phyloP scores from a whole-genome alignment of 23 tunicate genomes.

The Trididemnum clinides region DNA sequence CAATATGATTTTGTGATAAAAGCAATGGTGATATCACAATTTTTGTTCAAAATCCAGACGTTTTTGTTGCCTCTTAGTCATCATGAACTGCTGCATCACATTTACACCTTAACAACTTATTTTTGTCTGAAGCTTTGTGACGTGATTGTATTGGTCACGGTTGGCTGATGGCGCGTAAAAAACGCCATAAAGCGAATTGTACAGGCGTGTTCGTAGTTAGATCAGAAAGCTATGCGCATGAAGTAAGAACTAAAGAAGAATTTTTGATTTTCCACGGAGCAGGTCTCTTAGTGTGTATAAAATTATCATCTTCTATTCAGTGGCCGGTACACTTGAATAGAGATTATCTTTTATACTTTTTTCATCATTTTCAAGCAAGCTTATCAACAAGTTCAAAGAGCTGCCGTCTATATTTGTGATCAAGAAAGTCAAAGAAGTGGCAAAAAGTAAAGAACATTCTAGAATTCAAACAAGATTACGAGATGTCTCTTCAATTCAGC shows the following conservation, averaged over 20 bases:
- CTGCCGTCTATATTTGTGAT: too few relatives aligned
- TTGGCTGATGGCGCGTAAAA: slow-evolving; percentile 18
- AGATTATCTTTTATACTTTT: slow-evolving; percentile 40
- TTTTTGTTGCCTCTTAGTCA: too few relatives aligned
- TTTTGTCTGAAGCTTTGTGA: too few relatives aligned
- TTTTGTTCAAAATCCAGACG: too few relatives aligned
- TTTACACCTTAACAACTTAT: too few relatives aligned
- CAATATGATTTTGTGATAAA: too few relatives aligned
- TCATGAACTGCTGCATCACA: too few relatives aligned
- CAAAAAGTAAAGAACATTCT: neutral
- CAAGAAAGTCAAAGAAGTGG: too few relatives aligned
- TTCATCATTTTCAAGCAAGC: neutral
- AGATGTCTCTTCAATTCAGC: slow-evolving; percentile 92
- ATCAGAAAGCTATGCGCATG: slow-evolving; percentile 67
- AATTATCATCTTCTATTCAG: slow-evolving; percentile 58
- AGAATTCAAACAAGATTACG: neutral
- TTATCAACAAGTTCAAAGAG: too few relatives aligned
- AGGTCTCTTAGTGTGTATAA: slow-evolving; percentile 88
- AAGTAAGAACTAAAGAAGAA: slow-evolving; percentile 53
- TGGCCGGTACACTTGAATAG: slow-evolving; percentile 92
- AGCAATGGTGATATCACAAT: too few relatives aligned
- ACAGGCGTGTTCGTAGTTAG: slow-evolving; percentile 36
- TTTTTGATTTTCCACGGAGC: slow-evolving; percentile 79
- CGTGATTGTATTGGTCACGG: slow-evolving; percentile 13
- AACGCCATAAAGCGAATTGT: slow-evolving; percentile 51